Percentiles rank a stretch among this genome's conserved stretches.
phyloP scores from a whole-genome alignment of 1,140 invertebrate species.

The Bursaphelenchus mucronatus region DNA sequence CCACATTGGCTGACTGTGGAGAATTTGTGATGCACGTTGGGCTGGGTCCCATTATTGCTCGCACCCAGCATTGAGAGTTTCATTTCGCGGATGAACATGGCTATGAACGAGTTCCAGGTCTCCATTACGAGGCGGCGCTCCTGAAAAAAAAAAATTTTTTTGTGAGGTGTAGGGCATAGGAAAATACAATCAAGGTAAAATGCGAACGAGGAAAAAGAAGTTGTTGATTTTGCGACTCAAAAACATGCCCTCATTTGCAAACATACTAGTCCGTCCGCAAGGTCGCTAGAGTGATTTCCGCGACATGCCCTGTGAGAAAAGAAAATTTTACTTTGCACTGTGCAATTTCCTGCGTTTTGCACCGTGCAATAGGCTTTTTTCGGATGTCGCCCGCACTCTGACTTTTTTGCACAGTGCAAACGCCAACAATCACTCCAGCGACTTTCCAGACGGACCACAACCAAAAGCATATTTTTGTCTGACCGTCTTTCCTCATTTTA shows the following conservation, averaged over 20 bases:
- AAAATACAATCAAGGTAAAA: neutral
- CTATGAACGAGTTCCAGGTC: slow-evolving; percentile 37
- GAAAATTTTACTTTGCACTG: no score
- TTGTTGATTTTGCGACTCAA: no score
- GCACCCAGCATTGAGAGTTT: slow-evolving; percentile 34
- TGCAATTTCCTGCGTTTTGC: no score
- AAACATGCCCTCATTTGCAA: no score
- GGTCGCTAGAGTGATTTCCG: no score
- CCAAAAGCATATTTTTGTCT: neutral
- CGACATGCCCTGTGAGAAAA: no score
- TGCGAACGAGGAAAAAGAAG: neutral
- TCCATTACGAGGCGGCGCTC: slow-evolving; percentile 29
- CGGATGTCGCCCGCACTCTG: no score
- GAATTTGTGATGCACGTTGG: slow-evolving; percentile 17
- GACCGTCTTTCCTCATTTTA: neutral
- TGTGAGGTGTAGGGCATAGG: neutral
- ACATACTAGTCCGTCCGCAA: no score
- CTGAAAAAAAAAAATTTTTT: slow-evolving; percentile 22
- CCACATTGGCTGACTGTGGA: slow-evolving; percentile 7
- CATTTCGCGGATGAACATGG: slow-evolving; percentile 42
- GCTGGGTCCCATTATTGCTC: slow-evolving; percentile 3
- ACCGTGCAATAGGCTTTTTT: no score
- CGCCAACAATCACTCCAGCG: no score
- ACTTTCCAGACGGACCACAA: neutral
- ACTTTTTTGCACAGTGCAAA: no score